Evolutionary conservation across 2,113 vertebrate genomes (phyloP).

Genomic region (Ciconia stormi): DNA sequence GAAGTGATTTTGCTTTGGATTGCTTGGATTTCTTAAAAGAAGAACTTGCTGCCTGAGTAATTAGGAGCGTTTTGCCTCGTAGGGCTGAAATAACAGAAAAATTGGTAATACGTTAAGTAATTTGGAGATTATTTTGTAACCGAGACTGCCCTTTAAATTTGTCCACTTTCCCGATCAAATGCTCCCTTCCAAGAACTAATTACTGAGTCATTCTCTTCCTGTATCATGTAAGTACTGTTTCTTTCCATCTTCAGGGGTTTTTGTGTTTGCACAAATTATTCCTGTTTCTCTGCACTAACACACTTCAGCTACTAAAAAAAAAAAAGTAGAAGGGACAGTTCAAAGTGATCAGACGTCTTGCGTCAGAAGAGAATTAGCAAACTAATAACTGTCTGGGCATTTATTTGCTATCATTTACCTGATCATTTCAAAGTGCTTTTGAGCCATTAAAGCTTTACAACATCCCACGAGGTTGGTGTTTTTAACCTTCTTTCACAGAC

Average conservation of each 20-base stretch:
- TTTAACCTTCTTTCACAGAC: constrained; percentile 20
- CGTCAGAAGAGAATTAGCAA: neutral
- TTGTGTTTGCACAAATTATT: neutral
- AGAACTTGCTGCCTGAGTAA: neutral
- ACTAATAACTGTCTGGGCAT: neutral
- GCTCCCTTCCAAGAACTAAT: constrained; percentile 8
- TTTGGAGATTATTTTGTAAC: neutral
- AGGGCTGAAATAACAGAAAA: constrained; percentile 5
- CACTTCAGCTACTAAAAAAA: neutral
- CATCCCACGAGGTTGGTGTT: neutral
- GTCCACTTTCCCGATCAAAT: constrained; percentile 44
- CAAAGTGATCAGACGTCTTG: neutral
- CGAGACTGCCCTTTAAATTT: neutral
- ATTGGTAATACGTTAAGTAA: neutral
- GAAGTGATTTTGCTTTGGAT: neutral
- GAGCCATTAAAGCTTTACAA: constrained; percentile 13
- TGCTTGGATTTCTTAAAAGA: neutral
- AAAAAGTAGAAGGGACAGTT: neutral
- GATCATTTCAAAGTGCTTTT: constrained; percentile 9
- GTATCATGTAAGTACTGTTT: neutral
- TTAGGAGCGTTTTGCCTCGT: neutral
- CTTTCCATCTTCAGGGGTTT: neutral
- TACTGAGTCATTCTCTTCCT: constrained; percentile 12
- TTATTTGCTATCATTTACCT: neutral
- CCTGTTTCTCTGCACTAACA: neutral